Conservation (phyloP, 2,113 vertebrate genomes). For the Panurus biarmicus region DNA sequence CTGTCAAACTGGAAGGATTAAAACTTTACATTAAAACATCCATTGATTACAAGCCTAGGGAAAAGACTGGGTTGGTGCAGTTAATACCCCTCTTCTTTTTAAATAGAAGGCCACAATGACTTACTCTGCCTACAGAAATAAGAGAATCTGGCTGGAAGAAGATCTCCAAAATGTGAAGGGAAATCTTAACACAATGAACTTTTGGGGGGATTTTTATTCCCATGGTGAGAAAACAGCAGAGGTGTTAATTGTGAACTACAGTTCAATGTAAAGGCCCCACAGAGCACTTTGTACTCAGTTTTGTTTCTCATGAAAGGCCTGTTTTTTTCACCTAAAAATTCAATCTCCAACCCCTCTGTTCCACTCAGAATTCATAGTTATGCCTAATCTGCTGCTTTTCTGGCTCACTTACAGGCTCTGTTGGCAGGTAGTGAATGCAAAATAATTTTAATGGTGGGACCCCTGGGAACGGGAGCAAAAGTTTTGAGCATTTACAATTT, state of each 20-base stretch:
- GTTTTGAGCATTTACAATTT: conserved; percentile 66
- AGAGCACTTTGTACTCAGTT: conserved; percentile 51
- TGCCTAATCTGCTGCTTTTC: conserved; percentile 72
- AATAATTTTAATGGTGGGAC: conserved; percentile 75
- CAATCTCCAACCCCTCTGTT: conserved; percentile 56
- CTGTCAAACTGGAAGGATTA: conserved; percentile 65
- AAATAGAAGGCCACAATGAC: conserved; percentile 38
- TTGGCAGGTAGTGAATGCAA: conserved; percentile 80
- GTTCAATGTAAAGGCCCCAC: conserved; percentile 64
- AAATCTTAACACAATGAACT: conserved; percentile 50
- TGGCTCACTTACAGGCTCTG: conserved; percentile 68
- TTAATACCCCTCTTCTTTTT: conserved; percentile 52
- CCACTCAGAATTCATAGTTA: conserved; percentile 76
- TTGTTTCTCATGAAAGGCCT: conserved; percentile 66
- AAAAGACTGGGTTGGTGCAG: conserved; percentile 40
- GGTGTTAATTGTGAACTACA: conserved; percentile 57
- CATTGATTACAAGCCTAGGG: conserved; percentile 57
- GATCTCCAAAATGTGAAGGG: not conserved
- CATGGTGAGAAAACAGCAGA: conserved; percentile 47
- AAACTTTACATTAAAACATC: conserved; percentile 11
- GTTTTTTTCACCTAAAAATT: conserved; percentile 24
- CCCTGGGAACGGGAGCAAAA: conserved; percentile 71
- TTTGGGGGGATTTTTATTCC: conserved; percentile 47
- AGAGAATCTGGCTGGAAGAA: conserved; percentile 44
- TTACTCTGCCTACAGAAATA: conserved; percentile 25